Conservation (phyloP, 2,113 vertebrate species). For the Salminus brasiliensis region DNA sequence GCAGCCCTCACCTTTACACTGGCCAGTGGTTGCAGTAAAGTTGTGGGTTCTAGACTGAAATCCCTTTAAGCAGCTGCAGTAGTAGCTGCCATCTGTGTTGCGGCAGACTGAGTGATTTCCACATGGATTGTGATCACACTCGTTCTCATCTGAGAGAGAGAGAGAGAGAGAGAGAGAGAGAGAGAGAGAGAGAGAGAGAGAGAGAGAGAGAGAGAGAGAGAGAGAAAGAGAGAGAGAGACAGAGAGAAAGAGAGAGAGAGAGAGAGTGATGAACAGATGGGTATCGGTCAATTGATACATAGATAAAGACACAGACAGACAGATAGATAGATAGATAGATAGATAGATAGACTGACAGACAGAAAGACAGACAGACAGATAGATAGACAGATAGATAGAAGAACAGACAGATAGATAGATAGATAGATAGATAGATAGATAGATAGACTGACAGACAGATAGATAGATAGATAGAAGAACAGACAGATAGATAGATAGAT, state of each 20-base stretch:
- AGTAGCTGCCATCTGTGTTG: conserved; percentile 38
- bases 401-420: background rate
- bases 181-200: background rate
- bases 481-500: background rate
- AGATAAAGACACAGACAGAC: too few relatives aligned
- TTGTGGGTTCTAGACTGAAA: background rate
- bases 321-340: too few relatives aligned
- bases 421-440: background rate
- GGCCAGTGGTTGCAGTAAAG: conserved; percentile 22
- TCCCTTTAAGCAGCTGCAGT: conserved; percentile 20
- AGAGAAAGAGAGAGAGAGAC: background rate
- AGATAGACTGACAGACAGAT: background rate
- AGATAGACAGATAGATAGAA: background rate
- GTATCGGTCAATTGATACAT: too few relatives aligned
- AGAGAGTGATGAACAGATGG: too few relatives aligned
- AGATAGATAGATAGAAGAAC: background rate
- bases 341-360: conserved; percentile 9
- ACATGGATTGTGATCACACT: background rate
- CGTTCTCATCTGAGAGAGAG: conserved; percentile 38
- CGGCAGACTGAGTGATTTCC: background rate
- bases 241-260: too few relatives aligned
- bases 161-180: background rate
- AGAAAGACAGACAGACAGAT: background rate
- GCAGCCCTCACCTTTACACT: conserved; percentile 42
- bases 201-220: background rate